Conservation (phyloP, 2,797 vertebrate genomes). For the Hapalemur alaotrensis region DNA sequence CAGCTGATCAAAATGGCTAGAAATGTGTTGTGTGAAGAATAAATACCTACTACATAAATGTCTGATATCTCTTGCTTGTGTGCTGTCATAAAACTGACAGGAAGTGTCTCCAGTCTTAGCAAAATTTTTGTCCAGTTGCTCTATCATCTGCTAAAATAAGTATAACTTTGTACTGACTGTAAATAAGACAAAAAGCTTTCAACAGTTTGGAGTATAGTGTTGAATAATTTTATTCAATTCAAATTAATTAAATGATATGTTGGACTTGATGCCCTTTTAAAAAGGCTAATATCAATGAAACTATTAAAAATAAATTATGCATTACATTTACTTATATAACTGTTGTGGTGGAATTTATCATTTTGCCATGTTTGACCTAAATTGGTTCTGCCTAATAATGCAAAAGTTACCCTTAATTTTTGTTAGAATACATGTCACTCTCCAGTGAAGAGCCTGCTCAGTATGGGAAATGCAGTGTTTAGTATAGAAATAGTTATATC, state of each 20-base stretch:
- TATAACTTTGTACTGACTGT: background rate
- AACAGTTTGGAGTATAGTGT: background rate
- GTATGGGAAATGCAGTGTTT: background rate
- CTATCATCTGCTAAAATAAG: background rate
- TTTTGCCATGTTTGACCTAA: background rate
- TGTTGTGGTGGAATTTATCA: background rate
- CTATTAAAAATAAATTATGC: background rate
- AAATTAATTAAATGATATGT: background rate
- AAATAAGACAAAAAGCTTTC: background rate
- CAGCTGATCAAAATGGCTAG: background rate
- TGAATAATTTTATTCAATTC: background rate
- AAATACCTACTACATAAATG: background rate
- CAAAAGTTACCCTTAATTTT: background rate
- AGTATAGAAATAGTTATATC: background rate
- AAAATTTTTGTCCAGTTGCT: background rate
- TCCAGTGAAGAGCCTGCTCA: background rate
- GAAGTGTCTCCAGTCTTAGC: background rate
- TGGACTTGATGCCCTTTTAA: background rate
- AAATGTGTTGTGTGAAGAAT: background rate
- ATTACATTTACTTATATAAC: background rate
- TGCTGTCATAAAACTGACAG: background rate
- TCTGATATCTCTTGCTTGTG: background rate
- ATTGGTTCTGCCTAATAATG: background rate
- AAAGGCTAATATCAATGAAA: background rate
- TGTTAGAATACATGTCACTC: background rate